Conservation (phyloP, 2,888 invertebrate species). For the Hecatera dysodea region DNA sequence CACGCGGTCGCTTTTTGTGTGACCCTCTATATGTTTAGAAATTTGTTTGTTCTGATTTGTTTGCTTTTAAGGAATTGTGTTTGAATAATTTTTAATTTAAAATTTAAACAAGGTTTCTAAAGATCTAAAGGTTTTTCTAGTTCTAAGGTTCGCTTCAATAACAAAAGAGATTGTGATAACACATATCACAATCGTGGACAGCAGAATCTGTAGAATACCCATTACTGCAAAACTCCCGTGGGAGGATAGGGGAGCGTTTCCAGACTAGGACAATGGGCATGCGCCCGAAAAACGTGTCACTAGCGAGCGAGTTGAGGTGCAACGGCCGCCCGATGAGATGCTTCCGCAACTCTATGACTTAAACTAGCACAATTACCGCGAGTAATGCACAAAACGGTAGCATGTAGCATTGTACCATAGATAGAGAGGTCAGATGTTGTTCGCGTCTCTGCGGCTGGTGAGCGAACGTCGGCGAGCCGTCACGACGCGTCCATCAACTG, state of each 20-base stretch:
- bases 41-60: constrained; percentile 57
- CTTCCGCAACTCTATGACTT: constrained; percentile 30
- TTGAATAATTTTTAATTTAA: constrained; percentile 3
- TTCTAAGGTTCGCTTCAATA: not conserved
- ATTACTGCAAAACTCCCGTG: constrained; percentile 56
- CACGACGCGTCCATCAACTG: constrained; percentile 85
- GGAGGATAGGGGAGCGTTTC: constrained; percentile 65
- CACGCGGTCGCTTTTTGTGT: constrained; percentile 63
- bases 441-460: constrained; percentile 71
- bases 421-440: constrained; percentile 73
- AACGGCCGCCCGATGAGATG: constrained; percentile 47
- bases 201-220: constrained; percentile 49
- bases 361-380: constrained; percentile 33
- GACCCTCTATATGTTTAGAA: constrained; percentile 54
- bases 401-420: constrained; percentile 40
- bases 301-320: constrained; percentile 65
- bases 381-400: constrained; percentile 38
- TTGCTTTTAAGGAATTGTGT: constrained; percentile 18
- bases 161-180: too few relatives aligned
- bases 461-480: constrained; percentile 76
- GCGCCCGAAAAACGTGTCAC: constrained; percentile 70
- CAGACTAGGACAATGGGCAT: constrained; percentile 72
- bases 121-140: not conserved
- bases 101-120: not conserved
- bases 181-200: constrained; percentile 71